Evolutionary conservation across 2,113 vertebrate species (phyloP), one percentile per base, ranked within the genome.

Genomic region (Fulmarus glacialis): DNA sequence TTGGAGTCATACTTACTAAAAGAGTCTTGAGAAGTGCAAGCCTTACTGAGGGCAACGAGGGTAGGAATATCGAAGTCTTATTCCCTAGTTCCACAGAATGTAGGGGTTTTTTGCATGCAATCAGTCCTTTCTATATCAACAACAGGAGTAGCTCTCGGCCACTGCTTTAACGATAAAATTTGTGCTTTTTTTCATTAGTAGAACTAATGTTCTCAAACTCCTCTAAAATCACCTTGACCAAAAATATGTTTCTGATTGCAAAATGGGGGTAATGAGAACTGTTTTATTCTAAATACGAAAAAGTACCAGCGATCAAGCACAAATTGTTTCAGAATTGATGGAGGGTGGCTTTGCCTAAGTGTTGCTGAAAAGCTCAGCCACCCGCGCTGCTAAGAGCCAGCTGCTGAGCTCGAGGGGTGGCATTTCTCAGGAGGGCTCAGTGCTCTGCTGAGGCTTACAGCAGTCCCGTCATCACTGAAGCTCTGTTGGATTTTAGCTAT

Each of bases 301-400:
- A 90, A 92, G 67, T 40, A 92, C 30, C 58, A 58, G 30, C 3
- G 20, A 93, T 93, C 48, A 80, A 68, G 64, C 42, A 75, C 70
- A 75, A 91, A 70, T 70, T 87, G 81, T 50, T 89, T 84, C 66
- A 66, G 83, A 91, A 90, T 68, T 92, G 92, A 79, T 81, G 87
- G 53, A 80, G 70, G 15, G 38, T 75, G 45, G 73, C 79, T 97
- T 87, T 83, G 85, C 38, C 23, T 40, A 59, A 38, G 38, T 8
- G 32, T 22, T 67, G 77, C 86, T 79, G 52, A 64, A 72, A 82
- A 91, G 84, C 48, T 52, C 80, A 50, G n/a, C 9, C 59, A 43
- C 29, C n/a, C 8, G 0, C 20, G n/a, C 16, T 42, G 18, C 4
- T 3, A 30, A 43, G 63, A 59, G 82, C 42, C 82, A 90, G 50